A percentile compares a stretch with the other conserved stretches of the same genome.
Evolutionary conservation across 2,113 vertebrate species (phyloP).

Genomic region (Connochaetes taurinus): DNA sequence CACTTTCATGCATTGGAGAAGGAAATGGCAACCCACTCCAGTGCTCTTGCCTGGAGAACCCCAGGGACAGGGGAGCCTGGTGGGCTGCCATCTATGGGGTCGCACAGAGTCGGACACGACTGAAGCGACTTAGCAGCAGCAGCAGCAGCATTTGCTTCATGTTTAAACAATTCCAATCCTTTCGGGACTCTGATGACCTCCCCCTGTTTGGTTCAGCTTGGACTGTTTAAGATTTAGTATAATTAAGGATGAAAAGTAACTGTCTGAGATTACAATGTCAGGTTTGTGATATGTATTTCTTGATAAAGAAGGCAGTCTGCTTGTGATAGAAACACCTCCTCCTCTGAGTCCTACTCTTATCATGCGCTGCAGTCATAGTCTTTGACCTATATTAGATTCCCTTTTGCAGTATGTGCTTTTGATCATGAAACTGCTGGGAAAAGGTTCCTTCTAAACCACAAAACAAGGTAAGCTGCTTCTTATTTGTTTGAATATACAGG

Average conservation of each 20-base stretch:
- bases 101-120: too few relatives aligned
- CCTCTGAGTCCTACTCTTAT: background rate
- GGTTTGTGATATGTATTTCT: background rate
- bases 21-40: too few relatives aligned
- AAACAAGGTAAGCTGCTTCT: slow-evolving; percentile 45
- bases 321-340: background rate
- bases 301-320: background rate
- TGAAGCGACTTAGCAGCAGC: too few relatives aligned
- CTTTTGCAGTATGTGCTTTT: slow-evolving; percentile 37
- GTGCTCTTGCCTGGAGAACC: too few relatives aligned
- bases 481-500: slow-evolving; percentile 52
- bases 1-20: too few relatives aligned
- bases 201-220: background rate
- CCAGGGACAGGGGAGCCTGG: too few relatives aligned
- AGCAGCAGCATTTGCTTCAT: background rate
- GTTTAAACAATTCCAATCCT: background rate
- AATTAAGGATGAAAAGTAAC: slow-evolving; percentile 31
- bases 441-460: background rate
- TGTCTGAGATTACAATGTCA: background rate
- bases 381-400: slow-evolving; percentile 56
- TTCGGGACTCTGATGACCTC: background rate
- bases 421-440: slow-evolving; percentile 32
- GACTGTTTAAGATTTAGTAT: background rate
- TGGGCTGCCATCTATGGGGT: too few relatives aligned
- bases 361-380: background rate